Evolutionary conservation across 1,140 invertebrate species (phyloP), one percentile per base, ranked within the genome.

Genomic region (Drosophila fuyamai): DNA sequence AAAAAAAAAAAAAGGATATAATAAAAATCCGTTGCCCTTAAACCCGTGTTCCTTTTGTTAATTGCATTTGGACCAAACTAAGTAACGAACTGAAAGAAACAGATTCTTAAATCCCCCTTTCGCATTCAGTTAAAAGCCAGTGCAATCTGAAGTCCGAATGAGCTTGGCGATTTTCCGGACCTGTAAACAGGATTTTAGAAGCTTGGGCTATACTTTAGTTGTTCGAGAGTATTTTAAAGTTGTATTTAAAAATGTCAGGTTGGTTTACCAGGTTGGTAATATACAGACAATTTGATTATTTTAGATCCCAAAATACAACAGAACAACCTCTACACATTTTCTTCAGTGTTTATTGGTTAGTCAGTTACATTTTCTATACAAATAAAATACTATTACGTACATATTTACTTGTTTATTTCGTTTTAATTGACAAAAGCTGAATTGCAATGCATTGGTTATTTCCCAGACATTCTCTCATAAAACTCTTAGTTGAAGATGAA

Each of bases 61-160:
- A 73, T 73, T 73, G 70, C 70, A 60, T 72, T 41, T 71, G 41
- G n/a, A 38, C 5, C 23, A 59, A n/a, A 62, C 16, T 13, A 23
- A 47, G 32, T 29, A 38, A 66, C 27, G 32, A 44, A 18, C 35
- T 35, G 57, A 59, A 59, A 36, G 47, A 41, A 40, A 43, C 47
- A 38, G 67, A 35, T 72, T 73, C 55, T 35, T 40, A 60, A 50
- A 60, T 16, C 16, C 35, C 13, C 36, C 50, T 35, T 72, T 70
- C n/a, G 14, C 14, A 70, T 40, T n/a, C 29, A 29, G 27, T 27
- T 36, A 16, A 27, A 57, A 44, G 18, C 32, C 35, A 27, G 12
- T 71, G 5, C 27, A 18, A n/a, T 14, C 55, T 40, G 53, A 9
- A 41, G 29, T 53, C 23, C 4, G 38, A 38, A 14, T 59, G 14